Conservation (phyloP, 2,113 vertebrate genomes). For the Orycteropus afer region DNA sequence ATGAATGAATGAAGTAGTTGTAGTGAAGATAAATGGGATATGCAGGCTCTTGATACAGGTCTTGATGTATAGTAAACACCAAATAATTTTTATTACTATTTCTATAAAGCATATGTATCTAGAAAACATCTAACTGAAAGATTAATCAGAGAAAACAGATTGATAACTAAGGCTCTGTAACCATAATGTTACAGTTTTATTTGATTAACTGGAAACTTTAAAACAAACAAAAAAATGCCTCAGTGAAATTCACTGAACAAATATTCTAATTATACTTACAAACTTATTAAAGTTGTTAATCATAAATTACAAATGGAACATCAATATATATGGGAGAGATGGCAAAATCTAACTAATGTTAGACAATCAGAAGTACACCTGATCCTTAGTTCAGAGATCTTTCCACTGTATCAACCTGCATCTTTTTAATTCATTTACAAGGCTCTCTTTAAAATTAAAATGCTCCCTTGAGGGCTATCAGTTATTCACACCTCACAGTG, state of each 20-base stretch:
- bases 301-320: background rate
- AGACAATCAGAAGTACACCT: background rate
- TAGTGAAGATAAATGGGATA: background rate
- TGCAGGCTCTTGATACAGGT: background rate
- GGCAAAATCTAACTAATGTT: background rate
- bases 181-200: background rate
- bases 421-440: slow-evolving; percentile 4
- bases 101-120: background rate
- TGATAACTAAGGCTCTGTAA: background rate
- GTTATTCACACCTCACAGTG: slow-evolving; percentile 22
- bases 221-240: background rate
- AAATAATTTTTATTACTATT: background rate
- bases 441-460: slow-evolving; percentile 53
- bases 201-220: background rate
- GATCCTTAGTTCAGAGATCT: background rate
- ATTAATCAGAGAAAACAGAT: background rate
- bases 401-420: too few species aligned
- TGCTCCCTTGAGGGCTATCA: background rate
- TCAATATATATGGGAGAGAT: background rate
- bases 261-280: slow-evolving; percentile 6
- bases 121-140: background rate
- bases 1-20: background rate
- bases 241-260: slow-evolving; percentile 19
- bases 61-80: background rate
- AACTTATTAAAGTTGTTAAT: background rate